Evolutionary conservation across 2,113 vertebrate genomes (phyloP), one percentile per base, ranked within the genome.

Genomic region (Mohoua ochrocephala): DNA sequence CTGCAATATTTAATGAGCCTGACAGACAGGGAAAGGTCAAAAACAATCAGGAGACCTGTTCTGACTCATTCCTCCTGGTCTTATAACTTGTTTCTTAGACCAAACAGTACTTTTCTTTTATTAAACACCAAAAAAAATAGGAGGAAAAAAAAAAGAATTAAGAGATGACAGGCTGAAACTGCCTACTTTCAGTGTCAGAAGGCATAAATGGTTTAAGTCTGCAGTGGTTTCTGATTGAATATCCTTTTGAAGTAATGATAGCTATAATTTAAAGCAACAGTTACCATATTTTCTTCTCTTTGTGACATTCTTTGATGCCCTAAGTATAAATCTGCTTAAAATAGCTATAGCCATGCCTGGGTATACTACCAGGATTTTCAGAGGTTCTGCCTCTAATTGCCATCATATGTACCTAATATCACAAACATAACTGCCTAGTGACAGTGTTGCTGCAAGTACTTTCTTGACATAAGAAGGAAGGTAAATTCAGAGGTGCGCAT

Each of bases 221-320:
- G 97, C 96, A 91, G 97, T 98, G 97, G 96, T 96, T 98, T 98
- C 96, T 98, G 97, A 98, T 98, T 98, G 97, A 98, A 97, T 98
- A 96, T 95, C 97, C 97, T 98, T 98, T 98, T 98, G 98, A 98
- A 98, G 98, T 98, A 98, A 98, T 97, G 97, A 98, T 98, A 98
- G 98, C 98, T 97, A 97, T 98, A 98, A 98, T 98, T 98, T 98
- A 98, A 98, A 98, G 97, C 97, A 98, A 98, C 98, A 98, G 98
- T 98, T 98, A 98, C 98, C 98, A 98, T 98, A 98, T 98, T 98
- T 98, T 98, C 97, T 93, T 97, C 96, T 97, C 93, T 97, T 97
- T 89, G 83, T 97, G 96, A 96, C 94, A 75, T 95, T 96, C 98
- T 98, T 98, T 98, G 98, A 98, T 98, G 98, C 97, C 68, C 54